Base-by-base conservation (phyloP, 2,888 invertebrate species). In the Tetrapedia diversipes region DNA sequence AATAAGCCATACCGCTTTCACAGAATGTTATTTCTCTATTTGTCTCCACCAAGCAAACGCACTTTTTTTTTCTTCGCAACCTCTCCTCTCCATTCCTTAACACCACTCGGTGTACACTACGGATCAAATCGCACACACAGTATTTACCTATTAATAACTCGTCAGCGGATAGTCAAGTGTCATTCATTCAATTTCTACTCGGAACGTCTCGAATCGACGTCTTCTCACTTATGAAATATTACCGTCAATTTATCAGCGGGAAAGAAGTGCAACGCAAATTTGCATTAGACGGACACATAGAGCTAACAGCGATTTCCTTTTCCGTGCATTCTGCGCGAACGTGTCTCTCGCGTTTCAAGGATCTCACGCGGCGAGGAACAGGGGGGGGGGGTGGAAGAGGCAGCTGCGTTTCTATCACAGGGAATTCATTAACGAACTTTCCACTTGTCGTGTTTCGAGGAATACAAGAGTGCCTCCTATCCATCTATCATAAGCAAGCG, bases 401-500 rank as follows among this genome's bases (percentile, higher is more conserved):
- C 32, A 11, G 54, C 10, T 24, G 56, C 39, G 51, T 67, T 51
- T 72, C 70, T 45, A 53, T 65, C 63, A 24, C 51, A 24, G 59
- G 19, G 72, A 73, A 77, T 77, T 77, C 64, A 54, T 63, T 73
- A 73, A 68, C 59, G 41, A 77, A 77, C 73, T 73, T 73, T 73
- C 73, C 53, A 64, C 41, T 54, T 10, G 27, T 22, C 49, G 32
- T 34, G 45, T 73, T 63, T 49, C 57, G 47, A 59, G 43, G 54
- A 60, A 64, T 45, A 53, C 34, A 64, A 68, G 59, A 43, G 64
- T 37, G 47, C 53, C 54, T 64, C 34, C 64, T 64, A 51, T 64
- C 64, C 77, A 77, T 77, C 67, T 68, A 77, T 77, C 77, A 73
- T 77, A 68, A 68, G 45, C 59, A 19, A 56, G 37, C 59, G 59